A percentile compares a stretch with the other conserved stretches of the same genome.
Conservation (phyloP, 2,888 invertebrate species). For the Drosophila setosimentum region DNA sequence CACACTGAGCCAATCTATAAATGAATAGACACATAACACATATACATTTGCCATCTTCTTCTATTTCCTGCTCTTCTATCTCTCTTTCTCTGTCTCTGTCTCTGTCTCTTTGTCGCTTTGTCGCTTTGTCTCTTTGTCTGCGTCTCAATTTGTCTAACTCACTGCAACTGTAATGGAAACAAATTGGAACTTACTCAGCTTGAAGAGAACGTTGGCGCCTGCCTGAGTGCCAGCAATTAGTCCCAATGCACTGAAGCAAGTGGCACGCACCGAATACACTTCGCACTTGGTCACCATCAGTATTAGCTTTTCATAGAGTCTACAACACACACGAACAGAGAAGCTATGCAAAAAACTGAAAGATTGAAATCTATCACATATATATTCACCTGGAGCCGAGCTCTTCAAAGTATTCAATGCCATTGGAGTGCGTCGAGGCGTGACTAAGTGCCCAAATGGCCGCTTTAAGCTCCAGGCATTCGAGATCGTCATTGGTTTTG, state of each 20-base stretch:
- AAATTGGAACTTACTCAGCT: slow-evolving; percentile 87
- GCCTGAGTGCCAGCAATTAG: slow-evolving; percentile 93
- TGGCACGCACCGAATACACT: slow-evolving; percentile 95
- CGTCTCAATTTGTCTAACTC: not conserved
- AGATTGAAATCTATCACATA: not conserved
- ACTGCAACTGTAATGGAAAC: too few species aligned
- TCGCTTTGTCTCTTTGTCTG: too few species aligned
- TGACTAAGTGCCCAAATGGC: slow-evolving; percentile 96
- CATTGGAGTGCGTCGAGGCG: slow-evolving; percentile 91
- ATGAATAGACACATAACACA: not conserved
- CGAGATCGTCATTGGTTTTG: slow-evolving; percentile 88
- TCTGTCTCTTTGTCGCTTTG: not conserved
- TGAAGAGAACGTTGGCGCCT: slow-evolving; percentile 92
- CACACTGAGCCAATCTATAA: slow-evolving; percentile 90
- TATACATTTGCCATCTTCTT: not conserved
- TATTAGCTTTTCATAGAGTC: slow-evolving; percentile 86
- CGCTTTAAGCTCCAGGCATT: slow-evolving; percentile 92
- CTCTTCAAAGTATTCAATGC: slow-evolving; percentile 90
- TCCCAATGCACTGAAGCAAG: slow-evolving; percentile 93
- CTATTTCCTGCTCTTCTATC: not conserved
- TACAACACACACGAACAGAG: slow-evolving; percentile 29
- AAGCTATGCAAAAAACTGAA: not conserved
- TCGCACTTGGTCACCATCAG: slow-evolving; percentile 91
- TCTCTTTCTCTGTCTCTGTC: not conserved
- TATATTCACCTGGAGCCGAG: slow-evolving; percentile 75